Evolutionary conservation across 2,888 invertebrate genomes (phyloP).

Genomic region (Thymelicus sylvestris): DNA sequence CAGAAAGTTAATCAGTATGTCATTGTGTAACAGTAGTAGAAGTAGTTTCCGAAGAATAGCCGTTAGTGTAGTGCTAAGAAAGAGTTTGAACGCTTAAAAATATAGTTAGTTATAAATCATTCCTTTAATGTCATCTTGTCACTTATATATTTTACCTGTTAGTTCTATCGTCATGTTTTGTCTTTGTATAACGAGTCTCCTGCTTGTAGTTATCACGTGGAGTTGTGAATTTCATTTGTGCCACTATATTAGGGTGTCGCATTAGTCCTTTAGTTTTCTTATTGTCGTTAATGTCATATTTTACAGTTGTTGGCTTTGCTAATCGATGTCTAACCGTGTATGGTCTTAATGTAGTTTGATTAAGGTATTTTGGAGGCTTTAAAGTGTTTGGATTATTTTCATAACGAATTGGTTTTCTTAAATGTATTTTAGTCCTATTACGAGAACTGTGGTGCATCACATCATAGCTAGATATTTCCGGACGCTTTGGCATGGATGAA

Average conservation of each 20-base stretch:
- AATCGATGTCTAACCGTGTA: constrained; percentile 82
- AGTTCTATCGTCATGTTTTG: constrained; percentile 79
- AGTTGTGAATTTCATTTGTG: constrained; percentile 72
- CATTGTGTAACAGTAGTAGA: constrained; percentile 16
- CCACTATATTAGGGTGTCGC: constrained; percentile 75
- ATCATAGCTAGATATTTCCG: constrained; percentile 71
- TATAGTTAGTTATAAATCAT: constrained; percentile 34
- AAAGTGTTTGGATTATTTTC: constrained; percentile 67
- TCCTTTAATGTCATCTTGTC: constrained; percentile 22
- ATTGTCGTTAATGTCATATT: constrained; percentile 66
- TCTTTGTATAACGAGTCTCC: constrained; percentile 78
- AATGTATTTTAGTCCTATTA: constrained; percentile 63
- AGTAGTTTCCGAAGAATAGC: constrained; percentile 7
- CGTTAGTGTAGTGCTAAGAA: constrained; percentile 30
- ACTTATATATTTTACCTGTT: constrained; percentile 74
- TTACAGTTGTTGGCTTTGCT: constrained; percentile 76
- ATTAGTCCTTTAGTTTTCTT: constrained; percentile 75
- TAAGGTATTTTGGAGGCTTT: constrained; percentile 76
- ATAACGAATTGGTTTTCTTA: constrained; percentile 59
- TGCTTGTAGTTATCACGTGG: constrained; percentile 79
- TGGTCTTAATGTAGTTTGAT: constrained; percentile 80
- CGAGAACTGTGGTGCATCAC: constrained; percentile 58
- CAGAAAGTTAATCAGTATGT: constrained; percentile 14
- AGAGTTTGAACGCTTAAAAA: constrained; percentile 8
- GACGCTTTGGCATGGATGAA: constrained; percentile 60